Evolutionary conservation across 2,888 invertebrate genomes (phyloP), one percentile per base, ranked within the genome.

Genomic region (Dendrolimus pini): DNA sequence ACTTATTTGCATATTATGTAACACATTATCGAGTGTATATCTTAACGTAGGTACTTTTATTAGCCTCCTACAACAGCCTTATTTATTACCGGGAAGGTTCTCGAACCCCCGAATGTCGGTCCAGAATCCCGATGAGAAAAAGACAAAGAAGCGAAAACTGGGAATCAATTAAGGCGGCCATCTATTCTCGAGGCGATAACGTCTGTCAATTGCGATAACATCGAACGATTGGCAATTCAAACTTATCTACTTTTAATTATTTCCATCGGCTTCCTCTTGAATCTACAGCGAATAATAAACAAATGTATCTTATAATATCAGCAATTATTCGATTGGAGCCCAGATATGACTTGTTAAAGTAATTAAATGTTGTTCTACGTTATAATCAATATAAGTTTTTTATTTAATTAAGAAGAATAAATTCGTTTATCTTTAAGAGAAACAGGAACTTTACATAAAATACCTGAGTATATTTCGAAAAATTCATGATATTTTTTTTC

Each of bases 91-190:
- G 9, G 12, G 47, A 47, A 6, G 47, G 47, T 7, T 47, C 47
- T 12, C 47, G 30, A 9, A 6, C 47, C 47, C 9, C 47, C 12
- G 9, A 10, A 12, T 12, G 12, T 47, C 7, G 71, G 68, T 63
- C 67, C 72, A 79, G 85, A 85, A 87, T 85, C 78, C 76, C 84
- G 82, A 87, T 84, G 83, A 81, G 82, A 79, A 78, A 78, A 82
- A 86, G 84, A 87, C 87, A 87, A 87, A 86, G 84, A 75, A 74
- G 68, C 78, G 80, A 71, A 76, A 80, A 74, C 76, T 71, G 82
- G 75, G 82, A 89, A 89, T 89, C 89, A 89, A 89, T 89, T 89
- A 90, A 89, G 85, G 83, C 71, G 77, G 76, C 84, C 85, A 85
- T 89, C 83, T 89, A 89, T 89, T 79, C 74, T 74, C 65, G 64